A percentile compares a stretch with the other conserved stretches of the same genome.
Evolutionary conservation across 2,797 vertebrate genomes (phyloP).

Genomic region (Muscicapa striata): DNA sequence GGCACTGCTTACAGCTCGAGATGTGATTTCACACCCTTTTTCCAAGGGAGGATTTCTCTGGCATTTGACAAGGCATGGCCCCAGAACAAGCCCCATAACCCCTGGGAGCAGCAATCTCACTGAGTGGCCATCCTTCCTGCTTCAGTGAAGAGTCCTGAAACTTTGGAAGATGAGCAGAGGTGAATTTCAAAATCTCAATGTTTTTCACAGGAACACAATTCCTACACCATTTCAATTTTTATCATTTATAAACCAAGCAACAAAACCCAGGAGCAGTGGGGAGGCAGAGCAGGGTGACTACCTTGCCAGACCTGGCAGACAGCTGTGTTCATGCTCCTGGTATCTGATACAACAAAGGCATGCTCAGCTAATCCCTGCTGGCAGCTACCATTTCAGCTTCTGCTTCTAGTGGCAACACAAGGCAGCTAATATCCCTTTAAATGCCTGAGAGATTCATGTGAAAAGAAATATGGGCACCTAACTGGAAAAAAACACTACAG

Average conservation of each 20-base stretch:
- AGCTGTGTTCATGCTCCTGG: not conserved
- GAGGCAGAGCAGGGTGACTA: not conserved
- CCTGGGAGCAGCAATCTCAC: not conserved
- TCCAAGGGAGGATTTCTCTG: not conserved
- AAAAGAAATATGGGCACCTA: slow-evolving; percentile 46
- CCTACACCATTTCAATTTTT: not conserved
- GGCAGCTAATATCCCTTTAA: slow-evolving; percentile 6
- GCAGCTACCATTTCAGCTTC: slow-evolving; percentile 7
- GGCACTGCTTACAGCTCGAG: not conserved
- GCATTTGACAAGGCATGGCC: not conserved
- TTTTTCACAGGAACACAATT: not conserved
- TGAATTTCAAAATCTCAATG: not conserved
- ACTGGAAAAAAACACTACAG: not conserved
- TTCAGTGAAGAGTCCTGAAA: not conserved
- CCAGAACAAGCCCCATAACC: not conserved
- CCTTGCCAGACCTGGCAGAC: not conserved
- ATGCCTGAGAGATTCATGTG: slow-evolving; percentile 12
- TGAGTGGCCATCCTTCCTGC: not conserved
- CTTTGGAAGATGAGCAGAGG: not conserved
- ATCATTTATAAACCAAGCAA: not conserved
- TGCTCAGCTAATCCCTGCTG: not conserved
- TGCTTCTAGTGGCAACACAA: not conserved
- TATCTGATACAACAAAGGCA: slow-evolving; percentile 1
- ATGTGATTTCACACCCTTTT: not conserved
- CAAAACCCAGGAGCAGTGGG: not conserved